A percentile compares a stretch with the other conserved stretches of the same genome.
phyloP scores from a whole-genome alignment of 2,797 vertebrate species.

The Phrynocephalus forsythii region DNA sequence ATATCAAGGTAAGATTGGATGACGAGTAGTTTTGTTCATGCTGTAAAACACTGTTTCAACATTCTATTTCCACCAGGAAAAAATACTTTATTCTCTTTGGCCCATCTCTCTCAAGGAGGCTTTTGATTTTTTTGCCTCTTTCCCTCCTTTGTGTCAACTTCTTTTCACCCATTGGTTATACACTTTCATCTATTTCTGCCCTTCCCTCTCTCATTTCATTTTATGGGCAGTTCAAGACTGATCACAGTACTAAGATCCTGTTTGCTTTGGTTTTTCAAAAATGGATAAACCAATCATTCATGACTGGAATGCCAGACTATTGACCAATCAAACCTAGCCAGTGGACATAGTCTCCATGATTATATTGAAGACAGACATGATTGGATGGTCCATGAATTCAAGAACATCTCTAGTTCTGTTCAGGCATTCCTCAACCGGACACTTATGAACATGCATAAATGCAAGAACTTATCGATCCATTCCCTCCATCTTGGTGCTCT shows the following conservation, averaged over 20 bases:
- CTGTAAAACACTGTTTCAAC: conserved; percentile 2
- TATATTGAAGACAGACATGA: not conserved
- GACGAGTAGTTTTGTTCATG: not conserved
- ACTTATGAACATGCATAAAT: no score
- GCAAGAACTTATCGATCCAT: no score
- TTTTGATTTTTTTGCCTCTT: not conserved
- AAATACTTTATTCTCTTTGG: not conserved
- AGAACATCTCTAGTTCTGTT: not conserved
- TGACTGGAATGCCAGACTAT: not conserved
- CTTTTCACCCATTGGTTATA: not conserved
- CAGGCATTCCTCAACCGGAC: no score
- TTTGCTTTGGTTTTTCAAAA: not conserved
- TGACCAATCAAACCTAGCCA: not conserved
- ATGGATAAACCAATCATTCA: not conserved
- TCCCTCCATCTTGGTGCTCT: no score
- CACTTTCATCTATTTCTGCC: not conserved
- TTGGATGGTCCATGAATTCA: not conserved
- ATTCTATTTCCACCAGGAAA: not conserved
- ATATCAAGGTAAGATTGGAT: fast-evolving
- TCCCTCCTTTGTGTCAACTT: not conserved
- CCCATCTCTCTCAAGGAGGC: not conserved
- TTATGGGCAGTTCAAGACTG: not conserved
- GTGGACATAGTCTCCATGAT: no score
- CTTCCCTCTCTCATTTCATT: not conserved
- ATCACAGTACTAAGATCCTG: not conserved